A percentile compares a stretch with the other conserved stretches of the same genome.
Conservation (phyloP, 1,140 invertebrate species). For the Bilobella aurantiaca region DNA sequence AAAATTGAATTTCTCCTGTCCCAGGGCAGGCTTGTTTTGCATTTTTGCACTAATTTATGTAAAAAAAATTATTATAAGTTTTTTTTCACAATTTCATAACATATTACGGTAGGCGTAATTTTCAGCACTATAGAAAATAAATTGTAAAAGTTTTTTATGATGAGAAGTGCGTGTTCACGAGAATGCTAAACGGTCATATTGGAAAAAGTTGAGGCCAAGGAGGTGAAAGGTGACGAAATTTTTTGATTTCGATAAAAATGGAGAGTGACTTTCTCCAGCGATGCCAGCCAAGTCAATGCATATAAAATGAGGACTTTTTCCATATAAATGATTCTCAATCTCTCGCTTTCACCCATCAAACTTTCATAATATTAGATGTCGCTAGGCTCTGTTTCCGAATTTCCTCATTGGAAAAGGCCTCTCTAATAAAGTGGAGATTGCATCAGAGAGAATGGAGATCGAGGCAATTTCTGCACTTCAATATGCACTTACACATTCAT, state of each 20-base stretch:
- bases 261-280: background rate
- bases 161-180: too few species aligned
- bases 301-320: slow-evolving; percentile 2
- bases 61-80: too few species aligned
- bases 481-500: background rate
- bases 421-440: slow-evolving; percentile 2
- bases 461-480: background rate
- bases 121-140: too few species aligned
- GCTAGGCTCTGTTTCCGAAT: background rate
- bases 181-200: too few species aligned
- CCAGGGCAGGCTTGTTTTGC: too few species aligned
- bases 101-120: too few species aligned
- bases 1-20: too few species aligned
- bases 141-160: too few species aligned
- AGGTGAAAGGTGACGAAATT: background rate
- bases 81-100: too few species aligned
- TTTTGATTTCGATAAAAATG: background rate
- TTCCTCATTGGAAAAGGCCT: background rate
- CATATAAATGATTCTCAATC: slow-evolving; percentile 5
- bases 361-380: background rate
- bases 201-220: background rate
- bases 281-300: background rate
- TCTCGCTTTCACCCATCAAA: background rate
- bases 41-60: too few species aligned
- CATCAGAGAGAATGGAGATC: background rate